phyloP scores from a whole-genome alignment of 2,113 vertebrate species.

The Pachycephala philippinensis region DNA sequence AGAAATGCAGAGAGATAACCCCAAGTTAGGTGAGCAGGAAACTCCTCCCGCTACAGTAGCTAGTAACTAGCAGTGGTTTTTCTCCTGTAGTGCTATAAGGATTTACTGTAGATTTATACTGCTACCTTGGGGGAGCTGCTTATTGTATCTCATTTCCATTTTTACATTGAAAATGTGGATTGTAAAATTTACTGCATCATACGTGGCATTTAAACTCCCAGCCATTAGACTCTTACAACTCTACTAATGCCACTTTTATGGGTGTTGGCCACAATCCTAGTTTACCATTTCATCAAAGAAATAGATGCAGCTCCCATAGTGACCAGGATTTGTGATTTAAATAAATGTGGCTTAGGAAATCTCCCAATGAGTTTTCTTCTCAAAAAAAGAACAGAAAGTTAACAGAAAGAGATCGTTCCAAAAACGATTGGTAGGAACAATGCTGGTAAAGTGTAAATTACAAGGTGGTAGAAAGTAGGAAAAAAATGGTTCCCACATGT shows the following conservation, averaged over 20 bases:
- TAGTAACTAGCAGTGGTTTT: not conserved
- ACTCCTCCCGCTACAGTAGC: slow-evolving; percentile 3
- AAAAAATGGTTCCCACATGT: not conserved
- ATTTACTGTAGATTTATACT: slow-evolving; percentile 51
- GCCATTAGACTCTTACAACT: slow-evolving; percentile 61
- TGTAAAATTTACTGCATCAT: slow-evolving; percentile 63
- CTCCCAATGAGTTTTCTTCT: not conserved
- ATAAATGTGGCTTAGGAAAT: slow-evolving; percentile 9
- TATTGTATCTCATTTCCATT: slow-evolving; percentile 60
- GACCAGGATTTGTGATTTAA: slow-evolving; percentile 40
- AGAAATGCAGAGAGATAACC: not conserved
- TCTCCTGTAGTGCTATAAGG: not conserved
- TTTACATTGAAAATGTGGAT: slow-evolving; percentile 59
- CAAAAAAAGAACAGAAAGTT: not conserved
- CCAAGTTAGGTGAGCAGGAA: not conserved
- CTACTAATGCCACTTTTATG: slow-evolving; percentile 68
- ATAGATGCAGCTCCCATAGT: slow-evolving; percentile 36
- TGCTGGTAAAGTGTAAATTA: not conserved
- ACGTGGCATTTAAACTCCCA: slow-evolving; percentile 28
- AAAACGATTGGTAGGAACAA: not conserved
- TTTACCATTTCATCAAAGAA: slow-evolving; percentile 60
- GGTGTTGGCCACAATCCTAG: slow-evolving; percentile 57
- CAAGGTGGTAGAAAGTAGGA: not conserved
- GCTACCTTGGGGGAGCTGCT: slow-evolving; percentile 34
- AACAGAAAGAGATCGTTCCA: not conserved